Evolutionary conservation across 2,113 vertebrate genomes (phyloP).

Genomic region (Siniperca knerii): DNA sequence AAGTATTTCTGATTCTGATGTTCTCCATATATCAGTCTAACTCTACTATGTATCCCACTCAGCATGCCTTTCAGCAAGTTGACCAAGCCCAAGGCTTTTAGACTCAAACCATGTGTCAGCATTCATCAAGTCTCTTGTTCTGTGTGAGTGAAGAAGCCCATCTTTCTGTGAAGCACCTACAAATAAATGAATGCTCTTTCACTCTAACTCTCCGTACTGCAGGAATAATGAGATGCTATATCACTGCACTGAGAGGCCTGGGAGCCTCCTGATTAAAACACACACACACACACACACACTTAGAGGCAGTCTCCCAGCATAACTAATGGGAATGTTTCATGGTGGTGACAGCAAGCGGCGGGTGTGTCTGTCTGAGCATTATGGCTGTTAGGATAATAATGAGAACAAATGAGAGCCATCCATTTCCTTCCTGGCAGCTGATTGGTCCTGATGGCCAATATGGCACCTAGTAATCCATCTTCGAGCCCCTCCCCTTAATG

Average conservation of each 20-base stretch:
- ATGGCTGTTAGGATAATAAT: slow-evolving; percentile 91
- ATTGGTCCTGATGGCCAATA: slow-evolving; percentile 97
- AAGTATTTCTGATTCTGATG: no score
- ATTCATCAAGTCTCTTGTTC: neutral
- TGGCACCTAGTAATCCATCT: slow-evolving; percentile 96
- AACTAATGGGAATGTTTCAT: slow-evolving; percentile 93
- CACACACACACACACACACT: slow-evolving; percentile 50
- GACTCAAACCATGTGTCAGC: neutral
- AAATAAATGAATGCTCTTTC: slow-evolving; percentile 57
- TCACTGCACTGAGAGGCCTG: slow-evolving; percentile 74
- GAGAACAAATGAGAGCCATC: slow-evolving; percentile 99
- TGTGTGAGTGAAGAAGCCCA: neutral
- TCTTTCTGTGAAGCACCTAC: slow-evolving; percentile 32
- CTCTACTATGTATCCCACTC: neutral
- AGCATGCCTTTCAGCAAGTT: neutral
- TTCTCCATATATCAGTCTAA: neutral
- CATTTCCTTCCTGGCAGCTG: slow-evolving; percentile 96
- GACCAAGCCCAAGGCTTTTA: neutral
- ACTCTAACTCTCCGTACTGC: slow-evolving; percentile 57
- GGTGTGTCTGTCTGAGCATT: slow-evolving; percentile 96
- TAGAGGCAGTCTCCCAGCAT: slow-evolving; percentile 74
- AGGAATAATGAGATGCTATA: slow-evolving; percentile 80
- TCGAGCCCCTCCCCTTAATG: slow-evolving; percentile 92
- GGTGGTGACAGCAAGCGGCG: slow-evolving; percentile 93
- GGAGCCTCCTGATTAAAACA: slow-evolving; percentile 74